Evolutionary conservation across 2,113 vertebrate genomes (phyloP).

Genomic region (Lamprotornis superbus): DNA sequence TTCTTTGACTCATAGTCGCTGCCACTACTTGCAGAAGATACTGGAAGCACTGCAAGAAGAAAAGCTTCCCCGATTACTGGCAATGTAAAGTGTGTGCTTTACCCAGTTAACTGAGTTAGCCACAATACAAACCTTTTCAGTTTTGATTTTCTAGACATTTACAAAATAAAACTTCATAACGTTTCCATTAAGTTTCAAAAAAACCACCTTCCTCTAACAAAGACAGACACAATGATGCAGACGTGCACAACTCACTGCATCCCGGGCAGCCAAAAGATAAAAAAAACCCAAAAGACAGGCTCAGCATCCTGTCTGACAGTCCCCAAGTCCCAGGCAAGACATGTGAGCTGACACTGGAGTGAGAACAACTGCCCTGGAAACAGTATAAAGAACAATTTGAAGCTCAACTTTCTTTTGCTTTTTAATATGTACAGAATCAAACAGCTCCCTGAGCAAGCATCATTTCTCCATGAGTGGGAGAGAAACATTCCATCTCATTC

Average conservation of each 20-base stretch:
- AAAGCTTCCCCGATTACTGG: neutral
- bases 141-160: neutral
- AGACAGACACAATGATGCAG: neutral
- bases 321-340: neutral
- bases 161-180: neutral
- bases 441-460: neutral
- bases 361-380: neutral
- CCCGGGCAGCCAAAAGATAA: neutral
- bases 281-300: neutral
- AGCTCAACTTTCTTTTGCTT: neutral
- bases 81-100: fast-evolving
- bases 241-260: fast-evolving
- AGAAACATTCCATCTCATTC: neutral
- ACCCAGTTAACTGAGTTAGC: neutral
- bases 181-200: neutral
- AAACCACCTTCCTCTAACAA: neutral
- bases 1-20: slow-evolving; percentile 10
- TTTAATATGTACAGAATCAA: neutral
- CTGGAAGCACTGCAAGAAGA: slow-evolving; percentile 66
- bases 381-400: neutral
- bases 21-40: slow-evolving; percentile 45
- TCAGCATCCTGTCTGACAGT: neutral
- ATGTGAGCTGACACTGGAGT: fast-evolving
- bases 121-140: neutral
- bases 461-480: neutral